A percentile compares a stretch with the other conserved stretches of the same genome.
Evolutionary conservation across 2,888 invertebrate species (phyloP).

Genomic region (Mythimna ferrago): DNA sequence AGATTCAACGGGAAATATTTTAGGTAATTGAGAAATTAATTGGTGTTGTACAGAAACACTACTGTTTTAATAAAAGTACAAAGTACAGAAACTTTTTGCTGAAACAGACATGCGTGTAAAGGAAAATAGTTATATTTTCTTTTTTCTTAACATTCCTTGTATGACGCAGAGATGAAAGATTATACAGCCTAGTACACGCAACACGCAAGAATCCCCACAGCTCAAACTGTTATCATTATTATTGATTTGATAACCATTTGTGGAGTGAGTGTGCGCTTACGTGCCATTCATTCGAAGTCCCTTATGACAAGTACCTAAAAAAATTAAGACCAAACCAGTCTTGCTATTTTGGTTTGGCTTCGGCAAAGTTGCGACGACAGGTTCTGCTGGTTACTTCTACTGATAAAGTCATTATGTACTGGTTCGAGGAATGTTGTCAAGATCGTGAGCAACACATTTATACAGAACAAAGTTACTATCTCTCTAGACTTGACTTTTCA

Average conservation of each 20-base stretch:
- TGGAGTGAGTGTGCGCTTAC: not conserved
- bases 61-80: not conserved
- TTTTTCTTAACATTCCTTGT: slow-evolving; percentile 14
- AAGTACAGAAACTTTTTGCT: not conserved
- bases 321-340: slow-evolving; percentile 1
- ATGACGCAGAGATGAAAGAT: slow-evolving; percentile 30
- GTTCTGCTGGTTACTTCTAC: slow-evolving; percentile 3
- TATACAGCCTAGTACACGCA: slow-evolving; percentile 34
- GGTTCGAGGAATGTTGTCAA: slow-evolving; percentile 19
- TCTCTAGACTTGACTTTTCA: not conserved
- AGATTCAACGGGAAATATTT: not conserved
- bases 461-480: not conserved
- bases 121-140: slow-evolving; percentile 6
- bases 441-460: not conserved
- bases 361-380: slow-evolving; percentile 6
- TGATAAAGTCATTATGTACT: slow-evolving; percentile 15
- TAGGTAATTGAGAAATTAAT: not conserved
- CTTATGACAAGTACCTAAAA: not conserved
- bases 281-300: not conserved
- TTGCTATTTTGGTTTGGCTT: slow-evolving; percentile 5
- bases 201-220: slow-evolving; percentile 6
- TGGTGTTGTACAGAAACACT: not conserved
- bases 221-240: slow-evolving; percentile 21
- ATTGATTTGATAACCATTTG: slow-evolving; percentile 38
- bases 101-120: slow-evolving; percentile 10